Evolutionary conservation across 2,888 invertebrate genomes (phyloP).

Genomic region (Nemurella pictetii): DNA sequence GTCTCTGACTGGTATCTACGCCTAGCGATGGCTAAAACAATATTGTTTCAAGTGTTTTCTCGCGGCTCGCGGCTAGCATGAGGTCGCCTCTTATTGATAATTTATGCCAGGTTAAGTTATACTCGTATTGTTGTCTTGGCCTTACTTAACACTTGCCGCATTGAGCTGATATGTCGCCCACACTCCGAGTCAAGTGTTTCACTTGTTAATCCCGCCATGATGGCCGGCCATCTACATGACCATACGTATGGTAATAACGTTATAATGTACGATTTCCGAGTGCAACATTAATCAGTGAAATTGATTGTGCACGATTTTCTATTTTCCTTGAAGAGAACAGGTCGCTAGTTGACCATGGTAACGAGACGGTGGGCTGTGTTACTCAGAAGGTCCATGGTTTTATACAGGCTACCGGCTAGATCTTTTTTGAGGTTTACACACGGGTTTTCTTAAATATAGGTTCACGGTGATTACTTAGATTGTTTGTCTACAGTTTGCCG

Average conservation of each 20-base stretch:
- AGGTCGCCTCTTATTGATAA: background rate
- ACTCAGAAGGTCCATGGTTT: background rate
- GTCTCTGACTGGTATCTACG: background rate
- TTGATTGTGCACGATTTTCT: background rate
- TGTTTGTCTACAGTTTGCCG: background rate
- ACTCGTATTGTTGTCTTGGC: background rate
- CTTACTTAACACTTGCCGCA: conserved; percentile 9
- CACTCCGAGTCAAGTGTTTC: background rate
- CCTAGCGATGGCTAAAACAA: background rate
- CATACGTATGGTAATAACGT: no score
- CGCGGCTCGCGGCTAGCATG: background rate
- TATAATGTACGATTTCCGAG: background rate
- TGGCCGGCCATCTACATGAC: no score
- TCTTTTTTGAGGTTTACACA: background rate
- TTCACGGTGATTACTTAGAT: background rate
- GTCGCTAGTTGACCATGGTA: background rate
- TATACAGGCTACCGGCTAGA: background rate
- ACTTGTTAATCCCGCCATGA: background rate
- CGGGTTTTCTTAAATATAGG: background rate
- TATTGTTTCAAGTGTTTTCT: background rate
- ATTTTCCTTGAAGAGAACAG: background rate
- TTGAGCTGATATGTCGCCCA: conserved; percentile 2
- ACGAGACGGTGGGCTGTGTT: background rate
- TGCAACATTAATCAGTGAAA: background rate
- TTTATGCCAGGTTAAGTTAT: background rate